These are phyloP conservation scores for Microplitis manilae DNA, from an alignment of 2,888 invertebrate genomes.

Conservation along the genomic window DNA sequence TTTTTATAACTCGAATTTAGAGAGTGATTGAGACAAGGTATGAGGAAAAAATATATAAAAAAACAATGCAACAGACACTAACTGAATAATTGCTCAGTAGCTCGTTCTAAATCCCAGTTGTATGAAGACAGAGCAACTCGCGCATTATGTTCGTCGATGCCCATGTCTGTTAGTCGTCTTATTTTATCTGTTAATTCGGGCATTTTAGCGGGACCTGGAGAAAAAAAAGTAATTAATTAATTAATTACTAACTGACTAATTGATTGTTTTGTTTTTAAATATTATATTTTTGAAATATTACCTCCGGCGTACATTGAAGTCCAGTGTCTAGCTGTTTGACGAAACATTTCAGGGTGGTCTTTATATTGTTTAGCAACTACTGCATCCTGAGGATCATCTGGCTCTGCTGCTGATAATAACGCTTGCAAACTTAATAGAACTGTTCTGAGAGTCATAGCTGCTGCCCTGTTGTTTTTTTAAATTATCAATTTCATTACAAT, in stretches of 20 bases:
- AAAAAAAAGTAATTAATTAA: conserved; percentile 32
- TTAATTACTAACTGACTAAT: conserved; percentile 2
- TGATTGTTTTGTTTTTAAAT: neutral
- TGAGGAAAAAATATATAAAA: conserved; percentile 23
- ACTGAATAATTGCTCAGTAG: conserved; percentile 91
- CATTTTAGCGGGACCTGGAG: conserved; percentile 81
- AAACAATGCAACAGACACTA: conserved; percentile 72
- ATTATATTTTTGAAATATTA: conserved; percentile 60
- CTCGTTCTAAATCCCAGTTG: conserved; percentile 93
- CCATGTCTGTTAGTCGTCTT: conserved; percentile 92
- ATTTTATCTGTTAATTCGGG: conserved; percentile 91
- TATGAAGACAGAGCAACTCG: conserved; percentile 91
- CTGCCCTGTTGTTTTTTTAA: conserved; percentile 80
- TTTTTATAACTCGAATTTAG: conserved; percentile 24
- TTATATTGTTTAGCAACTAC: conserved; percentile 98
- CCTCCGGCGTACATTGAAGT: conserved; percentile 94
- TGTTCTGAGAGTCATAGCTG: conserved; percentile 97
- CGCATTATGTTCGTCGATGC: conserved; percentile 91
- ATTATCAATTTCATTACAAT: conserved; percentile 32
- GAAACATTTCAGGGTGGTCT: conserved; percentile 89
- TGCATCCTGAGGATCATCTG: conserved; percentile 95
- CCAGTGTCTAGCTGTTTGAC: conserved; percentile 96
- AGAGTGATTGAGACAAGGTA: conserved; percentile 6
- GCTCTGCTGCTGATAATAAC: conserved; percentile 90
- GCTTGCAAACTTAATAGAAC: conserved; percentile 97